Percentiles rank a stretch among this genome's conserved stretches.
These are phyloP conservation scores for Emys orbicularis DNA, from an alignment of 2,797 vertebrate genomes.

Conservation along the genomic window DNA sequence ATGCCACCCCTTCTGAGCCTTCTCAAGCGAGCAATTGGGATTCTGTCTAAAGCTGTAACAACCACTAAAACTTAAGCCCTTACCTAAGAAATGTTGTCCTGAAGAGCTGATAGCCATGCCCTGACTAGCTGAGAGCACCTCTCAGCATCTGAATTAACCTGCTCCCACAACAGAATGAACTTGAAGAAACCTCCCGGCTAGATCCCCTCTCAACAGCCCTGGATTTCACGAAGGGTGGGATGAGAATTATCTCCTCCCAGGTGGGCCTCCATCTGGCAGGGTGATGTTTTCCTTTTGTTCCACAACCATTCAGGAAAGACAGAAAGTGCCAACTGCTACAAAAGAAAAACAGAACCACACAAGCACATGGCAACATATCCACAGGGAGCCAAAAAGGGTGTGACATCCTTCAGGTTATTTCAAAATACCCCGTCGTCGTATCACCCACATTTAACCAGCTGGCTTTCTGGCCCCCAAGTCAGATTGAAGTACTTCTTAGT, in stretches of 20 bases:
- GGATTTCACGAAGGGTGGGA: background rate
- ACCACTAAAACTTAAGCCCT: slow-evolving; percentile 57
- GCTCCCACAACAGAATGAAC: background rate
- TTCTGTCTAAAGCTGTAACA: slow-evolving; percentile 61
- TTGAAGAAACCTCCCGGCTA: background rate
- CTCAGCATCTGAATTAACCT: slow-evolving; percentile 35
- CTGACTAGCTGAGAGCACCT: background rate
- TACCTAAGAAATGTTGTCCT: slow-evolving; percentile 58
- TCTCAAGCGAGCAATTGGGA: slow-evolving; percentile 64
- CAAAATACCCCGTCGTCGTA: background rate
- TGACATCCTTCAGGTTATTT: accelerated
- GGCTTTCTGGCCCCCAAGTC: accelerated
- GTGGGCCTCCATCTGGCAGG: slow-evolving; percentile 27
- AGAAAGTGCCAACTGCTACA: slow-evolving; percentile 35
- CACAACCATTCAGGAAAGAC: slow-evolving; percentile 29
- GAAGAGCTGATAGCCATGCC: slow-evolving; percentile 30
- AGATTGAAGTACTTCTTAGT: background rate
- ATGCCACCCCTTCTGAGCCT: slow-evolving; percentile 3
- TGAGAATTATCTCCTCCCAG: background rate
- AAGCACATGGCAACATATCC: background rate
- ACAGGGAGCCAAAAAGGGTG: background rate
- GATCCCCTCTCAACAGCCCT: background rate
- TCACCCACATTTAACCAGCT: background rate
- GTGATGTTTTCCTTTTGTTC: slow-evolving; percentile 1
- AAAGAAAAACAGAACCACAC: slow-evolving; percentile 28